These are phyloP conservation scores for Paratrypauchen microcephalus DNA, from an alignment of 2,797 vertebrate species.

Conservation along the genomic window DNA sequence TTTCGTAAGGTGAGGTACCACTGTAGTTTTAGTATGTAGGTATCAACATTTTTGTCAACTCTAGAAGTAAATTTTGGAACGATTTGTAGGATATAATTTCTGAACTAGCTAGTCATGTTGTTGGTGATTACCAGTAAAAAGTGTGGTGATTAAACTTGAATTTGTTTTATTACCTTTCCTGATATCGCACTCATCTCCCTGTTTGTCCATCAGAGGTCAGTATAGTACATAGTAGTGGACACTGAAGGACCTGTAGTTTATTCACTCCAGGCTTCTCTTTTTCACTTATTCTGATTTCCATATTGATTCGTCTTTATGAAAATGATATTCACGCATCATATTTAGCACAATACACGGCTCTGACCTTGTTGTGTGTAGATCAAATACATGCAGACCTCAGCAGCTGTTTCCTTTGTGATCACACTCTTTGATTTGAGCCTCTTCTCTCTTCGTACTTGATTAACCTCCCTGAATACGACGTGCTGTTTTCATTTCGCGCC, in stretches of 20 bases:
- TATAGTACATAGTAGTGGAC: constrained; percentile 5
- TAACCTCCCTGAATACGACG: constrained; percentile 35
- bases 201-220: constrained; percentile 54
- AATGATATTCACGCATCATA: constrained; percentile 30
- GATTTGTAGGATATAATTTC: too few relatives aligned
- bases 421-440: constrained; percentile 61
- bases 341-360: constrained; percentile 28
- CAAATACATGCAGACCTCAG: constrained; percentile 61
- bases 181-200: background rate
- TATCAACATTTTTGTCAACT: too few relatives aligned
- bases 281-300: constrained; percentile 10
- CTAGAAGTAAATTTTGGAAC: too few relatives aligned
- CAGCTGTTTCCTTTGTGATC: constrained; percentile 61
- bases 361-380: constrained; percentile 43
- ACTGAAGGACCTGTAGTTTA: background rate
- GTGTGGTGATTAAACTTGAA: background rate
- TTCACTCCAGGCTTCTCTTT: background rate
- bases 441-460: constrained; percentile 50
- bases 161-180: background rate
- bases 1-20: too few relatives aligned
- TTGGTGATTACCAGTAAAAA: too few relatives aligned
- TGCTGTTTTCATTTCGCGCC: constrained; percentile 44
- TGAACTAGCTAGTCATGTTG: too few relatives aligned
- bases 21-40: too few relatives aligned
- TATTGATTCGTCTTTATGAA: constrained; percentile 26